These are phyloP conservation scores for Myiozetetes cayanensis DNA, from an alignment of 2,113 vertebrate species.

Conservation along the genomic window DNA sequence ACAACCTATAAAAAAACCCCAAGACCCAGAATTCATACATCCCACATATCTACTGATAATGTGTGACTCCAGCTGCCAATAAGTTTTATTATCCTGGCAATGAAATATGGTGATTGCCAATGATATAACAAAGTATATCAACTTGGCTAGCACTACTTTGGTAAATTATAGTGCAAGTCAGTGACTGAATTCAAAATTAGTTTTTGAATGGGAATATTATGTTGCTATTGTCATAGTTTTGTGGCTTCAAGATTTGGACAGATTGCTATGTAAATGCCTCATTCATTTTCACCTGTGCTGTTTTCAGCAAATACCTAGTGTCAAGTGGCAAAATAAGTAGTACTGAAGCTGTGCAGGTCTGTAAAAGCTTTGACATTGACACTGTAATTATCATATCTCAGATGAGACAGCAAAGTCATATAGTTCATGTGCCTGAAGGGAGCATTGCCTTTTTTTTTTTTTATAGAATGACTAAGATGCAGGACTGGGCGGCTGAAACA, in stretches of 20 bases:
- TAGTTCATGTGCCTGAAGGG: background rate
- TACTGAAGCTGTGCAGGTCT: background rate
- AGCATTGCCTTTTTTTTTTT: background rate
- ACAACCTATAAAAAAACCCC: background rate
- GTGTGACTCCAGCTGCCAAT: background rate
- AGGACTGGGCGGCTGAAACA: background rate
- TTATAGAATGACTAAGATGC: background rate
- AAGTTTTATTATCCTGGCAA: background rate
- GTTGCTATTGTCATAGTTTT: background rate
- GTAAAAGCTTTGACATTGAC: background rate
- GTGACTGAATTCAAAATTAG: background rate
- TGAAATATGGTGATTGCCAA: background rate
- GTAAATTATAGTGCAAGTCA: background rate
- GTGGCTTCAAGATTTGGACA: background rate
- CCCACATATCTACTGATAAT: background rate
- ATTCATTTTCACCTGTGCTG: background rate
- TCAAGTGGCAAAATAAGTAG: slow-evolving; percentile 12
- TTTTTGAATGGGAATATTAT: background rate
- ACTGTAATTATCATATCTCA: background rate
- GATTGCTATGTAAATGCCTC: background rate
- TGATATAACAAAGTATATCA: background rate
- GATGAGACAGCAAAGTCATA: background rate
- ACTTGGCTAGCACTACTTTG: background rate
- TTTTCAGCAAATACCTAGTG: background rate
- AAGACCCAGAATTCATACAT: background rate